Base-by-base conservation (phyloP, 1,140 invertebrate species). In the Pygmarrhopalites habei region DNA sequence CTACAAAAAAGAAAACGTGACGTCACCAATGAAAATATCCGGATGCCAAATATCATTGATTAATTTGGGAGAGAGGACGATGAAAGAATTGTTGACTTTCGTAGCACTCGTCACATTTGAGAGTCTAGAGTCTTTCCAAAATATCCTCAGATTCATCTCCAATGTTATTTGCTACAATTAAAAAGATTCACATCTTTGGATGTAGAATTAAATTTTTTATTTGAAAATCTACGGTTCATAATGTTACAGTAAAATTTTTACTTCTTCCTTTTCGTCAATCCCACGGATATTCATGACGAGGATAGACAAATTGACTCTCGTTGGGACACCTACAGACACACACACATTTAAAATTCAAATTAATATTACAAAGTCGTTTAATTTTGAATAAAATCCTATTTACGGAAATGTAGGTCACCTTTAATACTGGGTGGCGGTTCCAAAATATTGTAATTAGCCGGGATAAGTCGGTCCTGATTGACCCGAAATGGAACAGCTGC, bases 1-100 rank as follows among this genome's bases (percentile, higher is more conserved):
- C n/a, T 44, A 23, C 7, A 39, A 21, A 35, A 59, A 5, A 59
- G 41, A 23, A 21, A 59, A 14, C n/a, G n/a, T n/a, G 29, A 7
- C 15, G 17, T 25, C 47, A 61, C 59, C 59, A 51, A 61, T 53
- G 49, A 52, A 61, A 7, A 61, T 29, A 30, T 61, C 59, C 3
- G 59, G 59, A 28, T 30, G 46, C 59, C 59, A 61, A 19, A 61
- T 61, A 5, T 30, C 5, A 7, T 61, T 47, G 3, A 59, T 2
- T 26, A 53, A 7, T n/a, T n/a, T 7, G 23, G 21, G 10, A 12
- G 28, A 30, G 19, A 43, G 28, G 17, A 61, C 4, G 25, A 61
- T 29, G 46, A 5, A 21, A 19, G 56, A 21, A 15, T 21, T 35
- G 25, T 58, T 58, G 21, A n/a, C 56, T n/a, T n/a, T n/a, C 30